Base-by-base conservation (phyloP, 2,797 vertebrate species). In the Fringilla coelebs region DNA sequence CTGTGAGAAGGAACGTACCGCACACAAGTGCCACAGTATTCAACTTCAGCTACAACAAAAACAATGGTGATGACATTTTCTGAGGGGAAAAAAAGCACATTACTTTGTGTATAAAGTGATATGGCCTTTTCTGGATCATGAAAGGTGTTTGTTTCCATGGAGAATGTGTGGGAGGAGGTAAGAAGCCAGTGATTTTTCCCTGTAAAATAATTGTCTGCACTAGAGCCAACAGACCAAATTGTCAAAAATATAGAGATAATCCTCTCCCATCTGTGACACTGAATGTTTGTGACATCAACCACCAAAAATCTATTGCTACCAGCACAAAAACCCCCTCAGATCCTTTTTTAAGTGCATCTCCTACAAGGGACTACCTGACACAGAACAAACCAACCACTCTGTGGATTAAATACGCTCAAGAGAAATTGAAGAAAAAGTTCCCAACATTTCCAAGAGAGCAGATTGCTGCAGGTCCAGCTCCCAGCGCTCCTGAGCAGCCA, bases 131-230 rank as follows among this genome's bases (percentile, higher is more conserved):
- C 89, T 88, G 80, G 88, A 87, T 89, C 78, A 57, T 20, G 76
- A 88, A 93, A 96, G 91, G 72, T 95, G 90, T 91, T 94, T 67
- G 95, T 96, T 97, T 97, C 97, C 96, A 96, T 97, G 96, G 96
- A 95, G 94, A 96, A 94, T 0, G 57, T 82, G 96, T 95, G 92
- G 93, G 94, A 96, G 88, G 68, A 87, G 58, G 48, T 43, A 90
- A 92, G 60, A 78, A 95, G 90, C 40, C 73, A 63, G 67, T 67
- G 84, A 91, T 90, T 93, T 85, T 91, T 72, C 77, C 74, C 75
- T 82, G 84, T 78, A 94, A 91, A 90, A 75, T 85, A 90, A 94
- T 40, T 86, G 91, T 48, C 57, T 70, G 68, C 54, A 34, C 70
- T 48, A 65, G 0, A 16, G 77, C 78, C 87, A 93, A 60, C 43